These are phyloP conservation scores for Bujurquina vittata DNA, from an alignment of 2,113 vertebrate species.

Conservation along the genomic window DNA sequence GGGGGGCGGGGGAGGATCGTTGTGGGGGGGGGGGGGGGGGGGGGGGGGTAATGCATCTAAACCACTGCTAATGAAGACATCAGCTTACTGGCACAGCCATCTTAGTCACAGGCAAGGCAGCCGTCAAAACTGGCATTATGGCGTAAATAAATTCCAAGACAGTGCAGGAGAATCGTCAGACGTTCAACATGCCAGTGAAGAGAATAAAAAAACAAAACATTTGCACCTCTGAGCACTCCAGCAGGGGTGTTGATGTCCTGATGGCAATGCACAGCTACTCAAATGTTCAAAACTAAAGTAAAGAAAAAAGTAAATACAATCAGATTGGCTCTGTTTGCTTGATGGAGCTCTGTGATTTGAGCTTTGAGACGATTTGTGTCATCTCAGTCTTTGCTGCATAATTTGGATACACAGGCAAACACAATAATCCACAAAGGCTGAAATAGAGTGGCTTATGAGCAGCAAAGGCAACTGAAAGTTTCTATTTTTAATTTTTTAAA, in stretches of 20 bases:
- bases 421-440: slow-evolving; percentile 52
- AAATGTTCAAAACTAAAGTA: slow-evolving; percentile 45
- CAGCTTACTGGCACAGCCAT: slow-evolving; percentile 35
- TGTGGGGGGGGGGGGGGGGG: background rate
- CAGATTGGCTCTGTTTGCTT: slow-evolving; percentile 59
- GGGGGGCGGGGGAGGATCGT: too few species aligned
- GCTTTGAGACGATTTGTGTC: slow-evolving; percentile 28
- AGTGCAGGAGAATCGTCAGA: slow-evolving; percentile 27
- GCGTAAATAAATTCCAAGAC: slow-evolving; percentile 39
- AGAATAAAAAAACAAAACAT: slow-evolving; percentile 3
- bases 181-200: background rate
- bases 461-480: slow-evolving; percentile 32
- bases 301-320: slow-evolving; percentile 49
- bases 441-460: slow-evolving; percentile 14
- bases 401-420: slow-evolving; percentile 41
- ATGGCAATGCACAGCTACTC: slow-evolving; percentile 47
- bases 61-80: slow-evolving; percentile 73
- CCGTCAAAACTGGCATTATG: slow-evolving; percentile 47
- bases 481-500: slow-evolving; percentile 13
- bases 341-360: slow-evolving; percentile 47
- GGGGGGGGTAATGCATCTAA: slow-evolving; percentile 2
- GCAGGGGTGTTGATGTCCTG: slow-evolving; percentile 18
- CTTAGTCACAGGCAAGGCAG: slow-evolving; percentile 46
- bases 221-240: slow-evolving; percentile 30
- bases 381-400: slow-evolving; percentile 23